These are phyloP conservation scores for Megaptera novaeangliae DNA, from an alignment of 2,113 vertebrate genomes.

Conservation along the genomic window DNA sequence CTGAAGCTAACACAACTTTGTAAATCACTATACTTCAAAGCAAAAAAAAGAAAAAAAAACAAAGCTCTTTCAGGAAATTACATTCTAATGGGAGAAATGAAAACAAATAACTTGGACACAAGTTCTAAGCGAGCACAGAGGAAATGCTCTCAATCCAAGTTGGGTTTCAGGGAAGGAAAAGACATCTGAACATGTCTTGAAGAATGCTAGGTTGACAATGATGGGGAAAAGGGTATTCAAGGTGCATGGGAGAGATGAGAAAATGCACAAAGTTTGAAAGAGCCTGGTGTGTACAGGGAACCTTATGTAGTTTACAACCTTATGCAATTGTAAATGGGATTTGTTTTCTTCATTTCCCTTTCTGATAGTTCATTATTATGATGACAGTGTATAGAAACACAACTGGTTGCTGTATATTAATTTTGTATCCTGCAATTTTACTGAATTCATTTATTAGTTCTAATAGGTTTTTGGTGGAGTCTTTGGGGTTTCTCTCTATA, in stretches of 20 bases:
- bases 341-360: too few species aligned
- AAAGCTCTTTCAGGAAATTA: neutral
- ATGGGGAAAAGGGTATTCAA: neutral
- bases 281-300: neutral
- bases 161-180: neutral
- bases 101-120: neutral
- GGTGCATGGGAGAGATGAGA: neutral
- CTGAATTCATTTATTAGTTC: too few species aligned
- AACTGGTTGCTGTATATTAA: too few species aligned
- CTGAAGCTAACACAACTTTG: too few species aligned
- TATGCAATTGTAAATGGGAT: too few species aligned
- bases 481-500: too few species aligned
- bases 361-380: too few species aligned
- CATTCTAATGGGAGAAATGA: neutral
- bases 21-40: too few species aligned
- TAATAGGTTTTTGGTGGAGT: too few species aligned
- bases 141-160: neutral
- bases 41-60: too few species aligned
- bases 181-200: neutral
- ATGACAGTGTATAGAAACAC: too few species aligned
- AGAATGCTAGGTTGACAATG: neutral
- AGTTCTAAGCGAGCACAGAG: neutral
- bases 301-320: neutral
- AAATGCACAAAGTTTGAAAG: neutral
- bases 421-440: too few species aligned